phyloP scores from a whole-genome alignment of 2,888 invertebrate species.

The Azorinus chamasolen region DNA sequence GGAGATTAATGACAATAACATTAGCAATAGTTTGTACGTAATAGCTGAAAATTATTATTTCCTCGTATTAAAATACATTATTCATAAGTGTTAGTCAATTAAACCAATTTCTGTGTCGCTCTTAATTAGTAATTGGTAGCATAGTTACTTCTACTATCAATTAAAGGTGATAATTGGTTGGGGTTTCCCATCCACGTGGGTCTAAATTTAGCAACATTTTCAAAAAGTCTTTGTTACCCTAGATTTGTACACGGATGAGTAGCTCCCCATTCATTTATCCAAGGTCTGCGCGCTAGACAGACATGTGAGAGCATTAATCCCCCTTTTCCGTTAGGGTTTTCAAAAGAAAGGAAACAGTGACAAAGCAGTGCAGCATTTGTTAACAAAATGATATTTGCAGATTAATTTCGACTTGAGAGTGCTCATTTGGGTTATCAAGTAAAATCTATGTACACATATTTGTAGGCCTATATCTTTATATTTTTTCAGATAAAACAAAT shows the following conservation, averaged over 20 bases:
- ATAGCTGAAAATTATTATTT: conserved; percentile 19
- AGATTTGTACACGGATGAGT: conserved; percentile 34
- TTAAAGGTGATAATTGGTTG: conserved; percentile 1
- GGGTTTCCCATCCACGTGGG: conserved; percentile 59
- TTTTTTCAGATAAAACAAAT: too few relatives aligned
- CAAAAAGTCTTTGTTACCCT: conserved; percentile 54
- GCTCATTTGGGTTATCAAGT: too few relatives aligned
- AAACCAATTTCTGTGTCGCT: neutral
- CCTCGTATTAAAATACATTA: neutral
- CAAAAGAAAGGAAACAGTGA: conserved; percentile 17
- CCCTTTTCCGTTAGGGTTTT: conserved; percentile 44
- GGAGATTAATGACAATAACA: conserved; percentile 49
- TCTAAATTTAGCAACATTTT: conserved; percentile 62
- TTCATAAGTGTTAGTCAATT: too few relatives aligned
- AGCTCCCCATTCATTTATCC: conserved; percentile 27
- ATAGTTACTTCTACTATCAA: conserved; percentile 1
- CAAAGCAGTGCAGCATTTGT: conserved; percentile 1
- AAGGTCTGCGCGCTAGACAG: conserved; percentile 35
- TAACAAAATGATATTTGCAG: too few relatives aligned
- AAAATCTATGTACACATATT: too few relatives aligned
- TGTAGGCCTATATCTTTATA: too few relatives aligned
- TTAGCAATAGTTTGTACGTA: conserved; percentile 34
- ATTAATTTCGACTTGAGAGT: too few relatives aligned
- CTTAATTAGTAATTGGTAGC: conserved; percentile 4
- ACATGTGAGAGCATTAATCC: conserved; percentile 58